Evolutionary conservation across 2,797 vertebrate genomes (phyloP).

Genomic region (Onychomys leucogaster): DNA sequence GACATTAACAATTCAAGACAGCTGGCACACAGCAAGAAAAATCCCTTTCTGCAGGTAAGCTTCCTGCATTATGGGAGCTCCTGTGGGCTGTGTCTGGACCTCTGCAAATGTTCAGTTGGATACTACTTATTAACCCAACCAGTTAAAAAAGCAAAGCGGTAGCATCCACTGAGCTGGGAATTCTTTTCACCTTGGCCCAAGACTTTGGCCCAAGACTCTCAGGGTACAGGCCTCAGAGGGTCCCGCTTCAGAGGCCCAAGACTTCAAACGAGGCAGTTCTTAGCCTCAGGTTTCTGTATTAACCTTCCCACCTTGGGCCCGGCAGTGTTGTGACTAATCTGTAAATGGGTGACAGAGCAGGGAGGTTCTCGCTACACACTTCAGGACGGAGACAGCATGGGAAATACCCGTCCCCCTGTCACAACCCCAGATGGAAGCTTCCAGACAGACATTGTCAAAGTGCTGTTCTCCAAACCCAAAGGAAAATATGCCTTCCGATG

Average conservation of each 20-base stretch:
- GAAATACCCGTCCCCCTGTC: background rate
- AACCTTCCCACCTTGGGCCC: slow-evolving; percentile 39
- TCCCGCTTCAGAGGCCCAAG: slow-evolving; percentile 77
- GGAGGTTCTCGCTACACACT: background rate
- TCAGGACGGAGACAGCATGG: background rate
- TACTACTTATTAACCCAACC: slow-evolving; percentile 50
- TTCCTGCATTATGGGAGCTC: slow-evolving; percentile 63
- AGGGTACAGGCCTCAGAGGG: slow-evolving; percentile 42
- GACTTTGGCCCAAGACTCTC: slow-evolving; percentile 58
- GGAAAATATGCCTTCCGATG: background rate
- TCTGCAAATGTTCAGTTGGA: slow-evolving; percentile 17
- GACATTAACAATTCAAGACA: slow-evolving; percentile 79
- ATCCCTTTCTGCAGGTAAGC: slow-evolving; percentile 66
- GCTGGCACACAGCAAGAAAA: slow-evolving; percentile 68
- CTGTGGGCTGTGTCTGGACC: slow-evolving; percentile 35
- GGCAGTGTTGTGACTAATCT: background rate
- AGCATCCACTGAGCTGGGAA: slow-evolving; percentile 79
- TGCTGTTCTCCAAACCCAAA: background rate
- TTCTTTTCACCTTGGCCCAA: slow-evolving; percentile 76
- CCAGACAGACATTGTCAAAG: background rate
- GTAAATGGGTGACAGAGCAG: background rate
- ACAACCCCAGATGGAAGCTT: background rate
- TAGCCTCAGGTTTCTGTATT: background rate
- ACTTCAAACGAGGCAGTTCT: slow-evolving; percentile 72
- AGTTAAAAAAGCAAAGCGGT: slow-evolving; percentile 77